These are phyloP conservation scores for Drosophila murphyi DNA, from an alignment of 1,140 invertebrate genomes.

Conservation along the genomic window DNA sequence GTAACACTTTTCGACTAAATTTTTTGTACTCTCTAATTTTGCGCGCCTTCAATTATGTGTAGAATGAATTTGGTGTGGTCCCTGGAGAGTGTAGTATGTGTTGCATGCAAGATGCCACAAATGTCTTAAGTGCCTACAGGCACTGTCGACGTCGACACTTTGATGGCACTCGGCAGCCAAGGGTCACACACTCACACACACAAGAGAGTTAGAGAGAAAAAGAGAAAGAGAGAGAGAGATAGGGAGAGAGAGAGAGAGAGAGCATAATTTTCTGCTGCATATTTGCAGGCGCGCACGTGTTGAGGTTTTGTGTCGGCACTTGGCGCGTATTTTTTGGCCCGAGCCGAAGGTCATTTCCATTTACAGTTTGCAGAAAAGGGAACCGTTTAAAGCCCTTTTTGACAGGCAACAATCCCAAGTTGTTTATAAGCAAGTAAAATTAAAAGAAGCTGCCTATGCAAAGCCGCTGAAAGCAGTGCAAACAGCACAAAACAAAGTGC, in stretches of 20 bases:
- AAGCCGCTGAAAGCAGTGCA: constrained; percentile 38
- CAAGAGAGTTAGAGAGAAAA: constrained; percentile 4
- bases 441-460: constrained; percentile 47
- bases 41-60: constrained; percentile 68
- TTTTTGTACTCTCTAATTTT: constrained; percentile 23
- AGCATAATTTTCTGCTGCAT: constrained; percentile 46
- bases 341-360: constrained; percentile 71
- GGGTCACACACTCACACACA: constrained; percentile 34
- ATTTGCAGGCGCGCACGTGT: constrained; percentile 61
- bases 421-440: constrained; percentile 52
- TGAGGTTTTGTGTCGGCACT: constrained; percentile 66
- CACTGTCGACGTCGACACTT: constrained; percentile 68
- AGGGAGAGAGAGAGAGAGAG: constrained; percentile 6
- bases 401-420: constrained; percentile 49
- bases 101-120: constrained; percentile 71
- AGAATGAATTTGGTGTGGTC: constrained; percentile 36
- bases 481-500: constrained; percentile 20
- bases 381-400: constrained; percentile 43
- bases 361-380: constrained; percentile 36
- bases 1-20: constrained; percentile 62
- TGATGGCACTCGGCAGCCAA: constrained; percentile 72
- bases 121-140: constrained; percentile 77
- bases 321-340: constrained; percentile 51
- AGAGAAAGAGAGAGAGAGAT: constrained; percentile 3
- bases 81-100: constrained; percentile 17